These are phyloP conservation scores for Taurulus bubalis DNA, from an alignment of 2,113 vertebrate species.

Conservation along the genomic window DNA sequence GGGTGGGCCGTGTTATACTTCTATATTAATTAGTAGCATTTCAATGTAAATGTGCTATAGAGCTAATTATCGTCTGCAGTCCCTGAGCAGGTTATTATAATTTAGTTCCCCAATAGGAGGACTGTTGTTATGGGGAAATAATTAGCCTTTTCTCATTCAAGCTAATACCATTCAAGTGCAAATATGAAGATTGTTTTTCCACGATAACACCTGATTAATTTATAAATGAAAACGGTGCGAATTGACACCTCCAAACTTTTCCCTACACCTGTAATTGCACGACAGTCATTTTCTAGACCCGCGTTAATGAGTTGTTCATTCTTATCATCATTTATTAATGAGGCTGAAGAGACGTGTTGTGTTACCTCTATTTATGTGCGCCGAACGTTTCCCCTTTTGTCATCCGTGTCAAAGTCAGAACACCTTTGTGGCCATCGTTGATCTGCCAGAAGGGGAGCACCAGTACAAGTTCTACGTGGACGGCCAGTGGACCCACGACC, in stretches of 20 bases:
- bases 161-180: background rate
- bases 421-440: conserved; percentile 97
- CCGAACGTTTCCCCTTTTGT: conserved; percentile 39
- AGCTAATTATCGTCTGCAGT: too few relatives aligned
- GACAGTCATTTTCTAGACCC: background rate
- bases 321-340: background rate
- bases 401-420: conserved; percentile 88
- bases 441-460: conserved; percentile 97
- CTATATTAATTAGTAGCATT: background rate
- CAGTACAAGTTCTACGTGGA: conserved; percentile 99
- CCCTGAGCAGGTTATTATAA: too few relatives aligned
- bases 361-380: background rate
- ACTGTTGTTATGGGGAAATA: too few relatives aligned
- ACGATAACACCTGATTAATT: background rate
- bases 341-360: background rate
- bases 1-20: background rate
- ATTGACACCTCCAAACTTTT: too few relatives aligned
- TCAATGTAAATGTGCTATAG: too few relatives aligned
- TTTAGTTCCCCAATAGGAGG: too few relatives aligned
- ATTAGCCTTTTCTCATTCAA: too few relatives aligned
- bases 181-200: background rate
- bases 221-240: background rate
- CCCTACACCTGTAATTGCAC: background rate
- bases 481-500: conserved; percentile 97
- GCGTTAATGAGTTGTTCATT: background rate